Base-by-base conservation (phyloP, 2,113 vertebrate species). In the Oreochromis aureus region DNA sequence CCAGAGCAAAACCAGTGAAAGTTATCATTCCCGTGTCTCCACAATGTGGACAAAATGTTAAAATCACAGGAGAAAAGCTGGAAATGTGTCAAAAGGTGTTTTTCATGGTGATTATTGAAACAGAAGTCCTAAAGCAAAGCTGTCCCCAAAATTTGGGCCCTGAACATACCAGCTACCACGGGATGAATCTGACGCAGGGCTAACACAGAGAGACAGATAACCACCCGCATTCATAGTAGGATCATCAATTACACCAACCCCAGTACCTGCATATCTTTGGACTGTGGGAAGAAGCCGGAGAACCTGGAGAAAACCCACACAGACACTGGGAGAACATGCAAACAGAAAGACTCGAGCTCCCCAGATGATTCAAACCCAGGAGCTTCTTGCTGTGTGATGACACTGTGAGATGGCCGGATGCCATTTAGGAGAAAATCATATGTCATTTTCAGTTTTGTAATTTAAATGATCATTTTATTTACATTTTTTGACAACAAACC, bases 261-360 rank as follows among this genome's bases (percentile, higher is more conserved):
- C 59, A 19, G 30, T 34, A 34, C 16, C 61, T 39, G 0, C 3
- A 0, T 66, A 7, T 39, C 10, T 39, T 66, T 13, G 34, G 61
- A 13, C 61, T 39, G 61, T 69, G 34, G 6, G 34, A 41, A 39
- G 19, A 41, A 22, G 34, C 19, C 13, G 34, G 63, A 69, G 2
- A 39, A 41, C 39, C 39, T 4, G 39, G 39, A 41, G 39, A 41
- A 10, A 12, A 41, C 34, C 63, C 63, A 69, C 34, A 3, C 34
- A 39, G 34, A 66, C 58, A 0, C 24, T 16, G 27, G 24, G 24
- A 30, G 24, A 1, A 58, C 58, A 2, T 36, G 59, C 2, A 0
- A 66, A 66, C 6, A 66, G 61, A 69, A 69, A 1, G 34, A 7
- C 34, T 36, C 6, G 10, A n/a, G 32, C 59, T 66, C 18, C 32